Evolutionary conservation across 2,888 invertebrate genomes (phyloP).

Genomic region (Brenthis hecate): DNA sequence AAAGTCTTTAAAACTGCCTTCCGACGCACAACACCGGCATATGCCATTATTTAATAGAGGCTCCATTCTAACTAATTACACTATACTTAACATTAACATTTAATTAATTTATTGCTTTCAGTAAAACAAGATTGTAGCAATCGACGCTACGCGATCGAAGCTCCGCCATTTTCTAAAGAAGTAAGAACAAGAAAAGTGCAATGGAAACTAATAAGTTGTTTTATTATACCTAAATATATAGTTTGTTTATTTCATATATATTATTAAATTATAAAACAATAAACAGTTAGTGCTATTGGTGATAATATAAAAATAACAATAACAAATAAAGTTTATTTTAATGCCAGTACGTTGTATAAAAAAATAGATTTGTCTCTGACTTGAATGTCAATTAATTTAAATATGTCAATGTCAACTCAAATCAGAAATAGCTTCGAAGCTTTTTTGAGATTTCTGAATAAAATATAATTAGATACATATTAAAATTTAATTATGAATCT

Average conservation of each 20-base stretch:
- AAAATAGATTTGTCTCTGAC: background rate
- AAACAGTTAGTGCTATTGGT: background rate
- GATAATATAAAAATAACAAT: background rate
- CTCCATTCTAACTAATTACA: slow-evolving; percentile 59
- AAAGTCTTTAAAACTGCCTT: slow-evolving; percentile 71
- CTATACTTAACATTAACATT: slow-evolving; percentile 48
- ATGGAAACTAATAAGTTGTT: background rate
- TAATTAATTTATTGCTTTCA: slow-evolving; percentile 39
- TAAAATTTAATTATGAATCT: slow-evolving; percentile 50
- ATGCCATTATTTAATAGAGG: slow-evolving; percentile 56
- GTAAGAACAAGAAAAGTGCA: slow-evolving; percentile 20
- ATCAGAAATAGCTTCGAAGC: slow-evolving; percentile 15
- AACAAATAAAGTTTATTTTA: background rate
- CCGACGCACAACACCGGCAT: slow-evolving; percentile 76
- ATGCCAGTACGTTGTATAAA: background rate
- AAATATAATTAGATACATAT: slow-evolving; percentile 3
- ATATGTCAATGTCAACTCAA: slow-evolving; percentile 18
- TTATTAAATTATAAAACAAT: background rate
- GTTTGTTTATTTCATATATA: too few species aligned
- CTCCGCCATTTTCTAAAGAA: slow-evolving; percentile 63
- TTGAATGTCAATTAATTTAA: background rate
- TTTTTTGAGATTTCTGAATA: slow-evolving; percentile 1
- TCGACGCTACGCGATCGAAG: slow-evolving; percentile 51
- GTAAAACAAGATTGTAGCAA: slow-evolving; percentile 43
- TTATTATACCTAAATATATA: too few species aligned